Evolutionary conservation across 2,113 vertebrate species (phyloP), one percentile per base, ranked within the genome.

Genomic region (Sclerurus mexicanus): DNA sequence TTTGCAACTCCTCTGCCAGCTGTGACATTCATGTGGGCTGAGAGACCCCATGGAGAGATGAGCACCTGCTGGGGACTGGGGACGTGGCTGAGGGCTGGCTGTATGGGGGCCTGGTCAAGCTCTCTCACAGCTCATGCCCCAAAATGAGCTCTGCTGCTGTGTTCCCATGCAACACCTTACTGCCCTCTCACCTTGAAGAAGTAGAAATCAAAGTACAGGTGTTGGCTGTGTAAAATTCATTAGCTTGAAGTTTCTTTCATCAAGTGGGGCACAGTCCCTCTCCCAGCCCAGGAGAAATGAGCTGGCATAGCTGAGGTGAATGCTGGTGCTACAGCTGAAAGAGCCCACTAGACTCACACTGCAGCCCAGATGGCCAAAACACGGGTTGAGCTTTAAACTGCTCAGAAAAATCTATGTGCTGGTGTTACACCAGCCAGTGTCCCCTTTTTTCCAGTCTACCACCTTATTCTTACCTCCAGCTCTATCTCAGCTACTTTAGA

Each of bases 331-430:
- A 71, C 24, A 82, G 39, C 16, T 85, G 67, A 64, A 73, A 71
- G 6, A 72, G 7, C 15, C 25, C 4, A 0, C 11, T 67, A 1
- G 0, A 40, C 40, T 53, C 12, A 72, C 1, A 4, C 28, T 1
- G 0, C 24, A 72, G 27, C 46, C 37, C 28, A 3, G 7, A 42
- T 16, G 13, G 39, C 15, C 22, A 71, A 90, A 95, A 31, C 40
- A 22, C 4, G 10, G 20, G 5, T 2, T 12, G 31, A 40, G 10
- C 25, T 44, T 66, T 78, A 42, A 53, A 25, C 22, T 21, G 7
- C 71, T 72, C 35, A 53, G 31, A 75, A 69, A 49, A 77, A 10
- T 15, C 22, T 19, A 12, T 30, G n/a, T 33, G 35, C 6, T 24
- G 22, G 2, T 59, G 11, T 25, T 75, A n/a, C 35, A 69, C 44